Evolutionary conservation across 2,113 vertebrate species (phyloP).

Genomic region (Saccopteryx bilineata): DNA sequence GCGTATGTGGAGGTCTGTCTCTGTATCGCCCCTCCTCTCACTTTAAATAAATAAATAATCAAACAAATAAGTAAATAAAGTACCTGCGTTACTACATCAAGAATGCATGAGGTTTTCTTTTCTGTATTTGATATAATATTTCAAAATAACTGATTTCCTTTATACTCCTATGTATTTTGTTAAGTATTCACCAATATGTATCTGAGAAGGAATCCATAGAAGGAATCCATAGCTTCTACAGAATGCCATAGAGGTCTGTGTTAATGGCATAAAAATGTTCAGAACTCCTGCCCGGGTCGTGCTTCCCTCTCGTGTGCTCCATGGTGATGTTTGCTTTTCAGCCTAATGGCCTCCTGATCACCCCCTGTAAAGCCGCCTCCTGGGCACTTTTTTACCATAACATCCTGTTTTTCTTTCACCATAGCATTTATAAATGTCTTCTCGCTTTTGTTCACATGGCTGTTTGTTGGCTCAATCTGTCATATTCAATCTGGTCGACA

Average conservation of each 20-base stretch:
- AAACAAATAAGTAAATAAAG: no score
- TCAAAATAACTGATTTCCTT: background rate
- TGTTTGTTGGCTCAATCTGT: background rate
- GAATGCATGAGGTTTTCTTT: background rate
- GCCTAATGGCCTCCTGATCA: background rate
- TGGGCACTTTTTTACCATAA: background rate
- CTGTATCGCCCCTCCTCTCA: no score
- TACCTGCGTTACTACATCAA: background rate
- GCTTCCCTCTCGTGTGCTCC: background rate
- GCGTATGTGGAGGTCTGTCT: no score
- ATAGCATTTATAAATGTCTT: background rate
- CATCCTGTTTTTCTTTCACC: background rate
- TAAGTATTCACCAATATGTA: slow-evolving; percentile 6
- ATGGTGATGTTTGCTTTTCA: background rate
- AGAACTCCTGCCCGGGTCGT: background rate
- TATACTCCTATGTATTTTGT: background rate
- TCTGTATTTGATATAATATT: background rate
- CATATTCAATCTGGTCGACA: background rate
- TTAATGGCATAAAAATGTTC: background rate
- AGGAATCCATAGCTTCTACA: background rate
- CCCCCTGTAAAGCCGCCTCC: background rate
- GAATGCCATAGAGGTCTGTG: background rate
- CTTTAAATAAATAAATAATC: no score
- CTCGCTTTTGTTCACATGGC: background rate
- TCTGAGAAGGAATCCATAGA: background rate